Conservation (phyloP, 2,113 vertebrate species). For the Corythoichthys intestinalis region DNA sequence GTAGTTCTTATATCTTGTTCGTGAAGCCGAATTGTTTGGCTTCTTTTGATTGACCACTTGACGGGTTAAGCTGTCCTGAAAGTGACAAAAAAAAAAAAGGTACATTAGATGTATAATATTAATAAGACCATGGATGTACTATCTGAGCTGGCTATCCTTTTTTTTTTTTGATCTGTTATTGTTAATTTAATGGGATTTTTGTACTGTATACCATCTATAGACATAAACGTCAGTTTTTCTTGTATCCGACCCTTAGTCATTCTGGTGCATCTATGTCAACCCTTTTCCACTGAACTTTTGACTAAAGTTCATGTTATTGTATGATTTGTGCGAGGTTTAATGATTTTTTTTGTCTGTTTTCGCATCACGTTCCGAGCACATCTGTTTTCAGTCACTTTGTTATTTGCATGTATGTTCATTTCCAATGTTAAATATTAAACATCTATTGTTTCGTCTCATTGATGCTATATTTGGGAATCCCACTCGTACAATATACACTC, state of each 20-base stretch:
- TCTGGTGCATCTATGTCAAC: neutral
- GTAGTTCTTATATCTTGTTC: constrained; percentile 2
- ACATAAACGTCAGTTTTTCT: neutral
- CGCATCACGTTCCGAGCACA: constrained; percentile 1
- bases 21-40: constrained; percentile 12
- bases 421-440: constrained; percentile 53
- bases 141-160: constrained; percentile 9
- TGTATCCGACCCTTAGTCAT: neutral
- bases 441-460: constrained; percentile 26
- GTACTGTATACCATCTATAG: constrained; percentile 29
- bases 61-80: neutral
- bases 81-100: constrained; percentile 23
- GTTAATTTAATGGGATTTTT: constrained; percentile 15
- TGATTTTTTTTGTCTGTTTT: constrained; percentile 12
- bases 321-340: constrained; percentile 32
- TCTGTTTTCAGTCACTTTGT: constrained; percentile 10
- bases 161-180: constrained; percentile 26
- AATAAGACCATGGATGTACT: neutral
- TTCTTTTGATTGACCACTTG: neutral
- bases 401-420: constrained; percentile 52
- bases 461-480: neutral
- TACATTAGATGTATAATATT: constrained; percentile 29
- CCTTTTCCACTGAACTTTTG: constrained; percentile 5
- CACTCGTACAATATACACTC: too few relatives aligned
- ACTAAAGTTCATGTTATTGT: constrained; percentile 47